Conservation (phyloP, 2,113 vertebrate species). For the Varanus komodoensis region DNA sequence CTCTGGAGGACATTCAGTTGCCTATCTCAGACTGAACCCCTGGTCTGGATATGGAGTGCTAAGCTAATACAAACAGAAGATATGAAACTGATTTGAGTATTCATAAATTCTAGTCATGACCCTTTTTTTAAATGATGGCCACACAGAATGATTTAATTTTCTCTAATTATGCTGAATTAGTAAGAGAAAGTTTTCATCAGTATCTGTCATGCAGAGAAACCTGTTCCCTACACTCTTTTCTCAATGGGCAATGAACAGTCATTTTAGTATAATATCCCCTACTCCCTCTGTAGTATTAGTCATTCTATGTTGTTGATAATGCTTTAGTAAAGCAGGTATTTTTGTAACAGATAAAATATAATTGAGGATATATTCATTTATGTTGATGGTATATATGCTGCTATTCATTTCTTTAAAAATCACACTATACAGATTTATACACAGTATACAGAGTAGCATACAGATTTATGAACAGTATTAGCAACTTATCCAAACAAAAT, state of each 20-base stretch:
- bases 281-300: not conserved
- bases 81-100: slow-evolving; percentile 63
- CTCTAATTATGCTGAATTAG: slow-evolving; percentile 54
- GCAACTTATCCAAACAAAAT: not conserved
- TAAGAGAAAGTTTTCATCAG: slow-evolving; percentile 65
- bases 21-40: not conserved
- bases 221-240: slow-evolving; percentile 40
- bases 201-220: slow-evolving; percentile 63
- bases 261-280: slow-evolving; percentile 22
- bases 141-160: slow-evolving; percentile 70
- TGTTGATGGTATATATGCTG: not conserved
- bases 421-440: not conserved
- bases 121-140: slow-evolving; percentile 62
- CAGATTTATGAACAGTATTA: not conserved
- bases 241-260: slow-evolving; percentile 57
- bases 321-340: slow-evolving; percentile 16
- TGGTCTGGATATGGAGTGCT: not conserved
- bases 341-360: not conserved
- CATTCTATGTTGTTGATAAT: slow-evolving; percentile 17
- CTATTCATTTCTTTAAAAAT: not conserved
- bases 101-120: slow-evolving; percentile 57
- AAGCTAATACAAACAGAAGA: slow-evolving; percentile 59
- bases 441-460: not conserved
- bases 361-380: not conserved
- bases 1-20: too few species aligned